Evolutionary conservation across 2,888 invertebrate species (phyloP).

Genomic region (Hydriomena furcata): DNA sequence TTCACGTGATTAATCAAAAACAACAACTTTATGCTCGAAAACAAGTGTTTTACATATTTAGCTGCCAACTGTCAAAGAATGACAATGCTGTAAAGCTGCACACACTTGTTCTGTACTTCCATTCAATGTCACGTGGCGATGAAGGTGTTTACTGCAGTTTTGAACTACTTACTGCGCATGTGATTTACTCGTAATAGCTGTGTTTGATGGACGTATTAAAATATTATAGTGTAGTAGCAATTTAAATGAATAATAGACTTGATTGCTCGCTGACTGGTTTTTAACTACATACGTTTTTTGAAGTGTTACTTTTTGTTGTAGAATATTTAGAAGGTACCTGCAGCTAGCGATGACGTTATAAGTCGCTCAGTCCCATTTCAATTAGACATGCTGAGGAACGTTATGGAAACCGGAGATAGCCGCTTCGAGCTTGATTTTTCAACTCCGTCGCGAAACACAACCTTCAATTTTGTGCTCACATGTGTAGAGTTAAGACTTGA

Average conservation of each 20-base stretch:
- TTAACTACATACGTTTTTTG: too few relatives aligned
- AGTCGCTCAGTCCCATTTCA: slow-evolving; percentile 1
- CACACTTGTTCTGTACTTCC: neutral
- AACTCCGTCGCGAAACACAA: neutral
- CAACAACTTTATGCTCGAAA: neutral
- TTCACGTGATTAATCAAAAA: too few relatives aligned
- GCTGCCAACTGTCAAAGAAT: slow-evolving; percentile 6
- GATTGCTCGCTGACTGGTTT: too few relatives aligned
- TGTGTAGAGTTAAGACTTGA: neutral
- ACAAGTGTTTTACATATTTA: slow-evolving; percentile 19
- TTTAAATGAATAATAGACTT: neutral
- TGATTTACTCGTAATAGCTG: slow-evolving; percentile 2
- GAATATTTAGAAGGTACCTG: too few relatives aligned
- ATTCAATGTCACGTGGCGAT: slow-evolving; percentile 11
- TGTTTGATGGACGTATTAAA: neutral
- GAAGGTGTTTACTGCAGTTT: slow-evolving; percentile 9
- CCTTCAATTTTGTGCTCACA: slow-evolving; percentile 13
- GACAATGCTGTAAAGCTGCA: slow-evolving; percentile 4
- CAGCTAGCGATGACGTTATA: neutral
- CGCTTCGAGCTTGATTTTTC: neutral
- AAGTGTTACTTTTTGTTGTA: too few relatives aligned
- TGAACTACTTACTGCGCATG: slow-evolving; percentile 13
- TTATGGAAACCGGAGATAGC: neutral
- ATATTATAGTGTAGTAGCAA: neutral
- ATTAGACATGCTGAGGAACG: neutral